Evolutionary conservation across 2,797 vertebrate genomes (phyloP).

Genomic region (Novumbra hubbsi): DNA sequence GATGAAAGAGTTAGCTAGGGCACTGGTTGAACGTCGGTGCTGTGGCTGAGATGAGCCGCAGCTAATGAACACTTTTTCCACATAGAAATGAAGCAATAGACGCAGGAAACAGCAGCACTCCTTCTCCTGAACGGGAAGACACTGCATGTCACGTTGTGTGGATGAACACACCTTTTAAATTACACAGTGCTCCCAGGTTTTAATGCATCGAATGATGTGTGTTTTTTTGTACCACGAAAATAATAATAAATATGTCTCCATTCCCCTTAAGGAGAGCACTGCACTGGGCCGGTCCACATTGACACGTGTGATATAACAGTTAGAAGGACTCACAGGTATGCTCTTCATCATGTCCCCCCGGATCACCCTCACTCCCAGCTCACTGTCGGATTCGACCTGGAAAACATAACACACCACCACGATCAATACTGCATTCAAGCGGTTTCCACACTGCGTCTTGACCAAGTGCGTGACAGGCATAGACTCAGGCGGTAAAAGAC

Average conservation of each 20-base stretch:
- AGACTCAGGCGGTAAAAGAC: neutral
- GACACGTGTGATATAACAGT: neutral
- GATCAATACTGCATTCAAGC: neutral
- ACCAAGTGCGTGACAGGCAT: neutral
- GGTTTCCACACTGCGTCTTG: neutral
- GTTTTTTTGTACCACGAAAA: neutral
- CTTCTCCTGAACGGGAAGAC: conserved; percentile 53
- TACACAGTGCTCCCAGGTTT: neutral
- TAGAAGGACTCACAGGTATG: conserved; percentile 60
- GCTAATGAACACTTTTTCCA: conserved; percentile 75
- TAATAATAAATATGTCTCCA: too few relatives aligned
- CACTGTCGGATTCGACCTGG: conserved; percentile 64
- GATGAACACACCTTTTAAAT: neutral
- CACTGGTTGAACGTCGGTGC: conserved; percentile 66
- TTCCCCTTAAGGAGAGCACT: neutral
- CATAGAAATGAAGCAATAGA: conserved; percentile 74
- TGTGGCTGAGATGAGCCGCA: conserved; percentile 49
- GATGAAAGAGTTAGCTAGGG: conserved; percentile 77
- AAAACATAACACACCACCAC: neutral
- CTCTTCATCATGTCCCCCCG: conserved; percentile 53
- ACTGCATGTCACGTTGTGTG: neutral
- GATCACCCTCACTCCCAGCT: conserved; percentile 65
- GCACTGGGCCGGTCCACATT: neutral
- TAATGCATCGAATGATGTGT: neutral
- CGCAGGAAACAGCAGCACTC: conserved; percentile 77